These are phyloP conservation scores for Linnaemya vulpina DNA, from an alignment of 2,888 invertebrate genomes.

Conservation along the genomic window DNA sequence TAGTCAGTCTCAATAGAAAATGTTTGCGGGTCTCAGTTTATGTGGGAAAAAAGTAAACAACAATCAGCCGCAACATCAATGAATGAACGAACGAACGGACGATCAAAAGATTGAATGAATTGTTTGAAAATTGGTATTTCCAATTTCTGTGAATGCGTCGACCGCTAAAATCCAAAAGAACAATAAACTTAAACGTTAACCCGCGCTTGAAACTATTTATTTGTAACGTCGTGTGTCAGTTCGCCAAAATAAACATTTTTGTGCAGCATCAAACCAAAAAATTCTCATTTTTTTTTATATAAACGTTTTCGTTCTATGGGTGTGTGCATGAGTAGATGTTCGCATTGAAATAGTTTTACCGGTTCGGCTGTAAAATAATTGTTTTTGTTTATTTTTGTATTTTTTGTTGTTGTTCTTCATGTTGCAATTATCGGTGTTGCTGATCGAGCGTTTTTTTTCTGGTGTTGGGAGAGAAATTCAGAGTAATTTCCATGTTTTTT, in stretches of 20 bases:
- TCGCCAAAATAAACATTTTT: constrained; percentile 34
- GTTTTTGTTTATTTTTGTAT: background rate
- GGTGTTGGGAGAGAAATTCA: background rate
- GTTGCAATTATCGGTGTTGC: constrained; percentile 30
- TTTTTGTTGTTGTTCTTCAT: constrained; percentile 2
- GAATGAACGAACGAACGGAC: constrained; percentile 55
- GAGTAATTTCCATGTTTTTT: no score
- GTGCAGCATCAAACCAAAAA: background rate
- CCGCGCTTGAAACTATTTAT: background rate
- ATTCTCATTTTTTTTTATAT: constrained; percentile 19
- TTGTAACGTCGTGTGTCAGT: background rate
- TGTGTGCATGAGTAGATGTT: background rate
- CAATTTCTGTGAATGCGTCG: background rate
- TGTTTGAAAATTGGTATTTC: constrained; percentile 11
- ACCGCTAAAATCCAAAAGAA: background rate
- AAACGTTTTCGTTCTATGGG: background rate
- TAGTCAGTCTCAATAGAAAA: background rate
- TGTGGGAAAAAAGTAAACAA: constrained; percentile 19
- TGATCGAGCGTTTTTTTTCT: constrained; percentile 24
- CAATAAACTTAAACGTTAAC: background rate
- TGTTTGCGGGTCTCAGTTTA: background rate
- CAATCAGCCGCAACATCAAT: constrained; percentile 35
- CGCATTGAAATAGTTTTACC: constrained; percentile 16
- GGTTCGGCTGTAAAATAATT: constrained; percentile 44
- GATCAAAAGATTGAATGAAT: constrained; percentile 32